Percentiles rank a stretch among this genome's conserved stretches.
phyloP scores from a whole-genome alignment of 2,888 invertebrate species.

The Disparrhopalites patrizii region DNA sequence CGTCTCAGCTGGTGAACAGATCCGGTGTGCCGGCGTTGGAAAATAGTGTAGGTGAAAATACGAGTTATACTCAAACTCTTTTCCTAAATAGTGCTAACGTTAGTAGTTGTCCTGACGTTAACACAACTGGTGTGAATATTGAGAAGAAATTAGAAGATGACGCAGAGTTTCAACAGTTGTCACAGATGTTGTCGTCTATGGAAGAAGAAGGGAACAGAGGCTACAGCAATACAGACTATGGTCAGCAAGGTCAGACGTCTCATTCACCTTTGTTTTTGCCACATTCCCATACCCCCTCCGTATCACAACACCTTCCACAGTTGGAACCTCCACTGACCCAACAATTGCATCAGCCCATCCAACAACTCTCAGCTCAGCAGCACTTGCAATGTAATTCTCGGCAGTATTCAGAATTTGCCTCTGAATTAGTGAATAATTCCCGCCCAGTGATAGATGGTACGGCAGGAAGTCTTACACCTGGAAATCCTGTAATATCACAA shows the following conservation, averaged over 20 bases:
- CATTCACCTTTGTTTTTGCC: slow-evolving; percentile 4
- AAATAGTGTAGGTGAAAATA: slow-evolving; percentile 26
- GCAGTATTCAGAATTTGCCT: neutral
- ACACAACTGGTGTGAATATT: neutral
- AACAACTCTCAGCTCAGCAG: neutral
- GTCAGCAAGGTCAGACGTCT: slow-evolving; percentile 5
- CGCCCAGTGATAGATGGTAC: neutral
- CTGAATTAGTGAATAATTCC: neutral
- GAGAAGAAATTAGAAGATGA: slow-evolving; percentile 43
- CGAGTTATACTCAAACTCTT: neutral
- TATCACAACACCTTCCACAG: slow-evolving; percentile 12
- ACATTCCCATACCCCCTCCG: too few relatives aligned
- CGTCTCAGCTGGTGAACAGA: slow-evolving; percentile 24
- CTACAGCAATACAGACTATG: neutral
- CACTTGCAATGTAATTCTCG: neutral
- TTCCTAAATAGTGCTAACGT: neutral
- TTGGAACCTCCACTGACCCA: neutral
- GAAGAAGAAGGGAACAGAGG: slow-evolving; percentile 34
- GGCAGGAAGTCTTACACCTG: slow-evolving; percentile 14
- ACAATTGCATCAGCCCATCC: slow-evolving; percentile 8
- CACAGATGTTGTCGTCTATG: slow-evolving; percentile 48
- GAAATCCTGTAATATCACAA: slow-evolving; percentile 31
- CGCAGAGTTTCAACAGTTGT: slow-evolving; percentile 46
- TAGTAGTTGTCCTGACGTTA: neutral
- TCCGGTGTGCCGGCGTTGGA: slow-evolving; percentile 13